Evolutionary conservation across 2,113 vertebrate species (phyloP).

Genomic region (Pontoporia blainvillei): DNA sequence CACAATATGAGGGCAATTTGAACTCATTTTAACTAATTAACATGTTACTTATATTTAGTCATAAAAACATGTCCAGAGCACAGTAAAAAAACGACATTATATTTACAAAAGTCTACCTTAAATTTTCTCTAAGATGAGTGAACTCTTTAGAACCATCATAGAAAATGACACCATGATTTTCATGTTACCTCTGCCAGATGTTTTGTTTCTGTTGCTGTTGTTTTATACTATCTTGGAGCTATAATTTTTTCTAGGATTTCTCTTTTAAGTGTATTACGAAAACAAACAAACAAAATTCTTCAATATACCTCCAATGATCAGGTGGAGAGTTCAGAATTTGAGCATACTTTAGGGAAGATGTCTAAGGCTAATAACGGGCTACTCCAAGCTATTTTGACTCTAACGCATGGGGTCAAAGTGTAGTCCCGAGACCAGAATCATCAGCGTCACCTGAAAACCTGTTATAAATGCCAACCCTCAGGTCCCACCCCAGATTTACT

Average conservation of each 20-base stretch:
- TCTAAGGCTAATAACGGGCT: background rate
- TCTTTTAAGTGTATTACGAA: background rate
- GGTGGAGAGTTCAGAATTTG: background rate
- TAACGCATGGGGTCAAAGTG: background rate
- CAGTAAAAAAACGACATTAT: background rate
- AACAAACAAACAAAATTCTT: background rate
- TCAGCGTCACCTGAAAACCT: background rate
- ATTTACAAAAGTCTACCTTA: background rate
- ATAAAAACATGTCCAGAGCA: background rate
- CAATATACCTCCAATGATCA: background rate
- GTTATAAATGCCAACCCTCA: background rate
- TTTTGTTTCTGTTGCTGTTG: background rate
- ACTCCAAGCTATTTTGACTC: background rate
- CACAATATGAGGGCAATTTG: background rate
- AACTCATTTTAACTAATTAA: conserved; percentile 42
- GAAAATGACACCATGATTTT: background rate
- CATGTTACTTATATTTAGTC: background rate
- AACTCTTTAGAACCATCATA: background rate
- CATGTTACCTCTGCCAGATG: background rate
- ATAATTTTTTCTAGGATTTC: background rate
- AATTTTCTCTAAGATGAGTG: background rate
- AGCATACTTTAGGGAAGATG: background rate
- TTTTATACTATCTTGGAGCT: background rate
- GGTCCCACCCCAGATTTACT: background rate
- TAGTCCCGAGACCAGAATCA: background rate